Base-by-base conservation (phyloP, 1,140 invertebrate species). In the Orussus abietinus region DNA sequence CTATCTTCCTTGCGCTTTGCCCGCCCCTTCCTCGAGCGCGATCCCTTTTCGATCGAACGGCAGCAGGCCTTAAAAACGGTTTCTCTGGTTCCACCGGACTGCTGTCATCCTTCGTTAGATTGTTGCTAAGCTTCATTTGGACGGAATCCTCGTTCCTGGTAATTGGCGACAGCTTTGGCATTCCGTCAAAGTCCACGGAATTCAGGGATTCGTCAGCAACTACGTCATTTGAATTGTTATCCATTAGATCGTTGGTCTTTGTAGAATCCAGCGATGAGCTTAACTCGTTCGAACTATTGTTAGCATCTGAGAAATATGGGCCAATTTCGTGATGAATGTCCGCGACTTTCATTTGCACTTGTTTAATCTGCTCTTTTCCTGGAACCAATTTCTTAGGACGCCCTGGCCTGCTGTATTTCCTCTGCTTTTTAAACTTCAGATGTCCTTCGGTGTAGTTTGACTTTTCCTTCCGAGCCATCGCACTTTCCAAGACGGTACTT, bases 401-500 rank as follows among this genome's bases (percentile, higher is more conserved):
- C 0, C 70, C 66, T 2, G 69, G 62, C 42, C 62, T 67, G 37
- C 45, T 67, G 11, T 74, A 72, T 33, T 62, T 70, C 39, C 60
- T 62, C 18, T 61, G 57, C 34, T 62, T 65, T 29, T 64, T 64
- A 32, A 51, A 57, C 11, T 65, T 58, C n/a, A 57, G 49, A 46
- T 59, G 63, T 29, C 72, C 70, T 20, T 64, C 64, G 0, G 69
- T 74, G 34, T 67, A 72, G 36, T 72, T 67, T 1, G 69, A 74
- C 14, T 75, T 75, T 51, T 75, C 74, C 38, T 75, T 75, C 4
- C 69, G 57, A 4, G 74, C 74, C 52, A 75, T 75, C 4, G 74
- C 74, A 44, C 65, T 75, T 48, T 74, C 72, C 0, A 75, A 45
- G 1, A 75, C 71, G 2, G 72, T 69, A 38, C 70, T 72, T 15